Conservation (phyloP, 2,113 vertebrate genomes). For the Scopus umbretta region DNA sequence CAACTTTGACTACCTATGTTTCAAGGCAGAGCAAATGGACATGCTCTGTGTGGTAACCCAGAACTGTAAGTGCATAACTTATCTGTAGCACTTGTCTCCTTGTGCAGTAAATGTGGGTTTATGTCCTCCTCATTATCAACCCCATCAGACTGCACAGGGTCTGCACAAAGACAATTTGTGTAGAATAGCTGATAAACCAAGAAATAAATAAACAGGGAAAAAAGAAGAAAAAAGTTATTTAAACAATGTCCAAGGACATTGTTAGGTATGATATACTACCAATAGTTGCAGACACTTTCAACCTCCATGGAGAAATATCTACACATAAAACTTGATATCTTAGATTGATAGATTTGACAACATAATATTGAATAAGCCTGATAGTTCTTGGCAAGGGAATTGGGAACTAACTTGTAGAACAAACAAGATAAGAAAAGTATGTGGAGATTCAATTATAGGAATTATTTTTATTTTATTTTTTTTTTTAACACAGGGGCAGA, state of each 20-base stretch:
- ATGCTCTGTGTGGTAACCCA: background rate
- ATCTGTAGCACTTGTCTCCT: background rate
- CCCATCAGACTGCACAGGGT: no score
- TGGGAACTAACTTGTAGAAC: background rate
- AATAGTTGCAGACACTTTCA: background rate
- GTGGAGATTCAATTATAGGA: background rate
- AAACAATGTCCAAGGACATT: background rate
- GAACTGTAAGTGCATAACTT: background rate
- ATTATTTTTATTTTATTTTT: no score
- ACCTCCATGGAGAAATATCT: background rate
- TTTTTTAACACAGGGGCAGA: background rate
- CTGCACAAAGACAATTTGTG: background rate
- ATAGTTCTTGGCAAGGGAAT: background rate
- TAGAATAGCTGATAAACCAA: background rate
- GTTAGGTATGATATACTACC: background rate
- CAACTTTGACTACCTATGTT: background rate
- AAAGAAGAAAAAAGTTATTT: background rate
- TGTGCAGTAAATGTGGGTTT: no score
- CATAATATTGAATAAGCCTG: background rate
- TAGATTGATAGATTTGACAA: background rate
- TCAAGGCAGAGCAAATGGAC: background rate
- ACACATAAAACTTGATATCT: background rate
- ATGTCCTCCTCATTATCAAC: no score
- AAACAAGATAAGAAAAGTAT: background rate
- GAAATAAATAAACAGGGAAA: background rate